Base-by-base conservation (phyloP, 2,888 invertebrate species). In the Eutolmus rufibarbis region DNA sequence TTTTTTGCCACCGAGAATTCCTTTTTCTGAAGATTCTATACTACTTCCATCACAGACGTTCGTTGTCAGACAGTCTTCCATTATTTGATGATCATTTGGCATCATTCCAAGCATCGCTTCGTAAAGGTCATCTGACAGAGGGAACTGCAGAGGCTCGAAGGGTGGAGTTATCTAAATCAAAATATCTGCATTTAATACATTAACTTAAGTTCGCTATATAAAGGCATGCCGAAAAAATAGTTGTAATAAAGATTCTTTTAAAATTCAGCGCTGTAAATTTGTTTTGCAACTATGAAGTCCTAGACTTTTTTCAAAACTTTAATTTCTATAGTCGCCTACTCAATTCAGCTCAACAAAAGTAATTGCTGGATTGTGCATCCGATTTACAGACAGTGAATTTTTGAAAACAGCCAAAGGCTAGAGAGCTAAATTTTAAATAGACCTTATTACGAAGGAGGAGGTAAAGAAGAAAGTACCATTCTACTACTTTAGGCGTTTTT, bases 101-200 rank as follows among this genome's bases (percentile, higher is more conserved):
- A 96, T 96, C 88, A 92, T 93, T 88, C 94, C 93, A 88, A 96
- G 90, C 96, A 97, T 95, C 90, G 93, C 94, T 85, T 94, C 94
- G 91, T 96, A 96, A 31, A 94, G 93, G 74, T 95, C 95, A 79
- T 97, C 96, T 7, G 93, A 91, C 82, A 97, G 93, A 5, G 97
- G 97, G 93, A 97, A 97, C 89, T 92, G 92, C 82, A 97, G 94
- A 57, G 95, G 95, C 88, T 97, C 96, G 92, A 95, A 97, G 14
- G 97, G 97, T 89, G 95, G 93, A 91, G 96, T 94, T 90, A 93
- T 92, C 94, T 95, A 93, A 43, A 93, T 89, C 91, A 91, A 19
- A 43, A 28, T 37, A 16, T 31, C 4, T 7, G 16, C 7, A 51
- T 51, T 51, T 51, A 66, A 28, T 23, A 66, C 23, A 23, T 8